Base-by-base conservation (phyloP, 2,797 vertebrate species). In the Myiotriccus ornatus region DNA sequence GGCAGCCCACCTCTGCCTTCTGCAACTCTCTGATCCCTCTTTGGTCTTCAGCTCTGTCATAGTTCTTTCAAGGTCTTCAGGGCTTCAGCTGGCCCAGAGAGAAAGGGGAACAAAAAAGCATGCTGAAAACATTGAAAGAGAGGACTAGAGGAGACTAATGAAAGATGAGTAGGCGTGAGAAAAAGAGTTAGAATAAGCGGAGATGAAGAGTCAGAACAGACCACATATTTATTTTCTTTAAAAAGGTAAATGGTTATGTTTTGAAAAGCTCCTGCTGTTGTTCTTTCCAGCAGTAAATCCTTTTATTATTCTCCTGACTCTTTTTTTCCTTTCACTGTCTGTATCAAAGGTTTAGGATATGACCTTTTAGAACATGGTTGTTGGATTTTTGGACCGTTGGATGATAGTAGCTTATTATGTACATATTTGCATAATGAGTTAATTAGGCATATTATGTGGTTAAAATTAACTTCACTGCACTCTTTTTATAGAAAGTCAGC, bases 341-440 rank as follows among this genome's bases (percentile, higher is more conserved):
- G 8, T 50, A 41, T 76, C 63, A 84, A 53, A 78, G 65, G 69
- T 84, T 88, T 95, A 80, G 32, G 47, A 81, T 81, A 24, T 86
- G 87, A 94, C 82, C 82, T 92, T 96, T 93, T 69, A 78, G 60
- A 90, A 89, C 7, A 41, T 9, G 10, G 53, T 43, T 85, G 60
- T 43, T 87, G 89, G 73, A 89, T 94, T 94, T 94, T 94, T 75
- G 62, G 89, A 84, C 55, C 73, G 28, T 88, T 84, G 59, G 69
- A 89, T 89, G 73, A 77, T 89, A 93, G 78, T 50, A 43, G 17
- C 53, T 92, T 94, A 85, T 93, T 93, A 95, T 81, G 75, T 94
- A 92, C 79, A 67, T 88, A 97, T 95, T 94, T 94, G 92, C 92
- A 97, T 96, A 96, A 97, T 94, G 79, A 96, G 87, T 91, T 96